Evolutionary conservation across 2,888 invertebrate genomes (phyloP).

Genomic region (Eupithecia centaureata): DNA sequence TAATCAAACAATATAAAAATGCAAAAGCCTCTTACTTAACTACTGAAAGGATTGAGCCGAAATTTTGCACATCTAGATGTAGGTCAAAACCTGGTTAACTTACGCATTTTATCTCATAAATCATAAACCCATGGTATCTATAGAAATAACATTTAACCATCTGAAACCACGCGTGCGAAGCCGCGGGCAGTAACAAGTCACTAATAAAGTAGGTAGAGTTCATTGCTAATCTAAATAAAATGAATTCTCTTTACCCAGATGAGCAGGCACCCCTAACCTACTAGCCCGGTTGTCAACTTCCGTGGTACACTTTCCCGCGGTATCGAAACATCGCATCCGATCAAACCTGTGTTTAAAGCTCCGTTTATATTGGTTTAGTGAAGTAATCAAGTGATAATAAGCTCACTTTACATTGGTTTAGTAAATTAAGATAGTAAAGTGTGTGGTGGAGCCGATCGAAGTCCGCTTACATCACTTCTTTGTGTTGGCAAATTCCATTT

Average conservation of each 20-base stretch:
- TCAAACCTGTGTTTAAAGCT: not conserved
- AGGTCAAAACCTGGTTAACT: not conserved
- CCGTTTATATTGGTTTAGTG: not conserved
- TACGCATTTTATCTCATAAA: not conserved
- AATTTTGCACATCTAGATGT: not conserved
- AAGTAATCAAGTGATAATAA: not conserved
- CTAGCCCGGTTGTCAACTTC: slow-evolving; percentile 48
- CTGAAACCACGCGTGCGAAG: not conserved
- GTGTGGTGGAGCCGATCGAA: not conserved
- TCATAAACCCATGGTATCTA: not conserved
- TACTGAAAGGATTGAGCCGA: not conserved
- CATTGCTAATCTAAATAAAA: slow-evolving; percentile 12
- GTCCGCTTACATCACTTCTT: not conserved
- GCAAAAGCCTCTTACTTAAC: not conserved
- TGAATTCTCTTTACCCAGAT: slow-evolving; percentile 42
- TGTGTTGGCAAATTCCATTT: not conserved
- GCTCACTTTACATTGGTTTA: not conserved
- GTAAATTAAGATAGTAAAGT: not conserved
- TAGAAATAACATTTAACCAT: not conserved
- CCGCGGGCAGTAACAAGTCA: not conserved
- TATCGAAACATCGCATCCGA: slow-evolving; percentile 41
- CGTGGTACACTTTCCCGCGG: slow-evolving; percentile 49
- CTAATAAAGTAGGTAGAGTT: not conserved
- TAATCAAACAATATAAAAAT: too few species aligned
- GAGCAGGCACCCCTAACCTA: slow-evolving; percentile 45